Conservation (phyloP, 2,888 invertebrate species). For the Branchipolynoe longqiensis region DNA sequence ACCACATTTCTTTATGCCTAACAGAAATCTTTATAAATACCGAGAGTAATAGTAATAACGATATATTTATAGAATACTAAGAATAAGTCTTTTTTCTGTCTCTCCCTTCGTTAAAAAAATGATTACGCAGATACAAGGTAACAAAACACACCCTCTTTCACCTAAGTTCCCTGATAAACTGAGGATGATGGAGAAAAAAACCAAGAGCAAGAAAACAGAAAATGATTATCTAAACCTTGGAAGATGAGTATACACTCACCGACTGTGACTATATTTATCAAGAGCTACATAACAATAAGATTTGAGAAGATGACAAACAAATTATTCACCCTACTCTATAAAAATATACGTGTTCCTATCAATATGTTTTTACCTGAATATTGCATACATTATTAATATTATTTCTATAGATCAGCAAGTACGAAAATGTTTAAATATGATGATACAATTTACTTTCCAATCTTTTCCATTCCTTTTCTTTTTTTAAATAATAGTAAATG, state of each 20-base stretch:
- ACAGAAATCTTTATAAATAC: slow-evolving; percentile 38
- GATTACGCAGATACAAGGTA: slow-evolving; percentile 14
- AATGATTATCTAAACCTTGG: too few species aligned
- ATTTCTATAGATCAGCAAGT: slow-evolving; percentile 3
- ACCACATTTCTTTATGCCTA: slow-evolving; percentile 18
- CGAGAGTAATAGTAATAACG: slow-evolving; percentile 36
- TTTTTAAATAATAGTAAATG: too few species aligned
- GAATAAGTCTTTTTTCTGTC: not conserved
- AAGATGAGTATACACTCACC: too few species aligned
- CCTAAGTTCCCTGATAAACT: too few species aligned
- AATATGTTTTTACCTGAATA: slow-evolving; percentile 13
- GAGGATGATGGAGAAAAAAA: too few species aligned
- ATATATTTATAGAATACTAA: slow-evolving; percentile 36
- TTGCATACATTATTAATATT: slow-evolving; percentile 49
- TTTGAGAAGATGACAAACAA: slow-evolving; percentile 5
- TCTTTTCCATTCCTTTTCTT: too few species aligned
- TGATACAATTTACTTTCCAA: too few species aligned
- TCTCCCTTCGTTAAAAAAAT: not conserved
- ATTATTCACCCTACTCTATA: slow-evolving; percentile 34
- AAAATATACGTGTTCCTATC: slow-evolving; percentile 32
- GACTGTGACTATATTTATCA: too few species aligned
- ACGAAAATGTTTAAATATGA: slow-evolving; percentile 46
- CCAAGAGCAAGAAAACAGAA: too few species aligned
- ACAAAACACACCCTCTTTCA: slow-evolving; percentile 8
- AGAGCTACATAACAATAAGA: slow-evolving; percentile 50